Evolutionary conservation across 1,140 invertebrate species (phyloP), one percentile per base, ranked within the genome.

Genomic region (Neodiprion lecontei): DNA sequence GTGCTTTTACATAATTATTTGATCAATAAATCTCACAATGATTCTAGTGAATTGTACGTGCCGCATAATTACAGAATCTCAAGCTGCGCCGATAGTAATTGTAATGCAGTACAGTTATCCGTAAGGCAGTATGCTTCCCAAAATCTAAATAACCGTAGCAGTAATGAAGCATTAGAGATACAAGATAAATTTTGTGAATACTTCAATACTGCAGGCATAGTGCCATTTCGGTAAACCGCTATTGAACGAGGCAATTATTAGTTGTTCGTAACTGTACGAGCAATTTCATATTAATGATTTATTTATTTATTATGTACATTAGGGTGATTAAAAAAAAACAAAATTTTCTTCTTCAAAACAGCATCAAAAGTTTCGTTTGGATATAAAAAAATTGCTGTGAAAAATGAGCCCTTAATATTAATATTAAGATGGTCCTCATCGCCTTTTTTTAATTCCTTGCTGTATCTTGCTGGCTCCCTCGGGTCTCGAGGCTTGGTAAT

Each of bases 1-100:
- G 76, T 76, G 48, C 49, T 61, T 53, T 65, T 81, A 70, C 79
- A 81, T 68, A 81, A 79, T 73, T 77, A 72, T 68, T 47, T 75
- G 9, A 61, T 69, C 10, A 10, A 10, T 53, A 14, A 53, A 53
- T 11, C 1, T 11, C 10, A 53, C 50, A 11, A 53, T 53, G 17
- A 21, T 21, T 21, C 17, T 21, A 21, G 17, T 21, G 17, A 21
- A 21, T 21, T 21, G 17, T 21, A 21, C 17, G 17, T 21, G 17
- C 17, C 17, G 17, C 17, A 21, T 21, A 21, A 21, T 21, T 21
- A 21, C 17, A 21, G 17, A 21, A 21, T 21, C 17, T 21, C 17
- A 21, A 21, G 17, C 17, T 21, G 17, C 17, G 0, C 17, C 17
- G 17, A 21, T 21, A 21, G 17, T 1, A 21, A 21, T 21, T 21